Evolutionary conservation across 2,888 invertebrate genomes (phyloP).

Genomic region (Tipula helvola): DNA sequence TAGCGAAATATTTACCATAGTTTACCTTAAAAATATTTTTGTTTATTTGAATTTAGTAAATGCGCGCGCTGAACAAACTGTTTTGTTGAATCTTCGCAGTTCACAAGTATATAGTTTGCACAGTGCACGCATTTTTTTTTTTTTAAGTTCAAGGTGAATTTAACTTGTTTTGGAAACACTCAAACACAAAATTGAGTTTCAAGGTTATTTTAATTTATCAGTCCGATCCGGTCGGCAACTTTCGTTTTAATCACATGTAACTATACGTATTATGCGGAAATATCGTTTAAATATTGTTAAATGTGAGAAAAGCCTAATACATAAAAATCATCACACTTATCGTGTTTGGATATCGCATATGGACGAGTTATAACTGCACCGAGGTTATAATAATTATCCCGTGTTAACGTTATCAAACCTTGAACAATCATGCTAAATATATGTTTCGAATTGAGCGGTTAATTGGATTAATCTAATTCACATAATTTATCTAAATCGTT

Average conservation of each 20-base stretch:
- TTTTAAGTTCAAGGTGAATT: background rate
- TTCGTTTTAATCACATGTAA: too few species aligned
- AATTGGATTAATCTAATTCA: background rate
- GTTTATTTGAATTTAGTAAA: too few species aligned
- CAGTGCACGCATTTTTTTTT: background rate
- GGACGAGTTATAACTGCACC: background rate
- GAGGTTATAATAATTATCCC: background rate
- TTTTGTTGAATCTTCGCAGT: too few species aligned
- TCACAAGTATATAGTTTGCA: background rate
- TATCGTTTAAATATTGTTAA: background rate
- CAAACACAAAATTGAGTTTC: too few species aligned
- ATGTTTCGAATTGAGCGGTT: background rate
- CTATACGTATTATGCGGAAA: background rate
- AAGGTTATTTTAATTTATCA: background rate
- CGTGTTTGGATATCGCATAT: background rate
- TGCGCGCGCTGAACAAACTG: too few species aligned
- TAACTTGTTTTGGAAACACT: background rate
- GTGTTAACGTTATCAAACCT: background rate
- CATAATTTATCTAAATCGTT: background rate
- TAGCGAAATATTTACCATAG: too few species aligned
- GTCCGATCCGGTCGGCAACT: too few species aligned
- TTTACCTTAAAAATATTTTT: too few species aligned
- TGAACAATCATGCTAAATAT: background rate
- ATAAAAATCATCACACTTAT: background rate
- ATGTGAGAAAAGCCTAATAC: background rate